Conservation (phyloP, 2,113 vertebrate species). For the Glaucomys volans region DNA sequence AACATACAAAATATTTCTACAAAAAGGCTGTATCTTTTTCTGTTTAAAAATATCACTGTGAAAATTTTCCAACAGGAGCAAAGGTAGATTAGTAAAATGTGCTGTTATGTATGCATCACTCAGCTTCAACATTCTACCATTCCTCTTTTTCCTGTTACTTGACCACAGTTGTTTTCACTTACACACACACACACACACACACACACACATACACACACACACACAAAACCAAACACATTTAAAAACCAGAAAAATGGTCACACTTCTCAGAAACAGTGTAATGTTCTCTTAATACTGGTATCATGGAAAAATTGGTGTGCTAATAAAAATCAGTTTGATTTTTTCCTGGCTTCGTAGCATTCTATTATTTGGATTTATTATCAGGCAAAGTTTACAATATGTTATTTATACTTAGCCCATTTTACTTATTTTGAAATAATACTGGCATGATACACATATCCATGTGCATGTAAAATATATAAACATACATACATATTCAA, state of each 20-base stretch:
- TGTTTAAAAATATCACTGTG: background rate
- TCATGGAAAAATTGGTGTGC: background rate
- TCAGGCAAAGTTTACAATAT: background rate
- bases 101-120: background rate
- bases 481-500: background rate
- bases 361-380: background rate
- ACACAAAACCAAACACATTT: background rate
- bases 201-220: background rate
- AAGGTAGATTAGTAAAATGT: background rate
- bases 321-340: background rate
- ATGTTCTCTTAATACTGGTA: background rate
- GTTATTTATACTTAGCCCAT: conserved; percentile 6
- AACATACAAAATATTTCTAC: background rate
- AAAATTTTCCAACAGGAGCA: background rate
- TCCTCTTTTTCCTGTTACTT: background rate
- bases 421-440: background rate
- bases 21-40: background rate
- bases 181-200: too few species aligned
- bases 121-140: background rate
- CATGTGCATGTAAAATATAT: background rate
- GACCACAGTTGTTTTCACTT: too few species aligned
- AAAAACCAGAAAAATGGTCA: background rate
- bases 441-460: background rate
- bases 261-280: background rate
- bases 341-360: background rate